Conservation (phyloP, 2,113 vertebrate species). For the Panthera tigris region DNA sequence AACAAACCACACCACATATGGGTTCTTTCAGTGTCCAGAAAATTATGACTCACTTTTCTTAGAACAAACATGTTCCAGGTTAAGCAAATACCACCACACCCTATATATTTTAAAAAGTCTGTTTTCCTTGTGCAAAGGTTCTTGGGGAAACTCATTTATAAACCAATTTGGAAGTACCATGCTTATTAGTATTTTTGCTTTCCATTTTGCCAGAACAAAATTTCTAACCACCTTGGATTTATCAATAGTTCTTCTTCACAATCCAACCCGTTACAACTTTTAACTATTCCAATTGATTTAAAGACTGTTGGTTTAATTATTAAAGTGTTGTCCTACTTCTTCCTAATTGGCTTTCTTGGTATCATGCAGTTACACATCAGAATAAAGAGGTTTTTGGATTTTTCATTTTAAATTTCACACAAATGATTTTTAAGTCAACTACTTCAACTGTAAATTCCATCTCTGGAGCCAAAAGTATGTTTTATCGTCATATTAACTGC, state of each 20-base stretch:
- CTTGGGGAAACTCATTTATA: background rate
- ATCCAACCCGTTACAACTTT: background rate
- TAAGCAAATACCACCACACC: constrained; percentile 57
- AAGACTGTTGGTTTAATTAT: background rate
- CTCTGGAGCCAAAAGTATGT: constrained; percentile 56
- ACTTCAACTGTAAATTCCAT: constrained; percentile 48
- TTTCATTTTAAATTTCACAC: constrained; percentile 2
- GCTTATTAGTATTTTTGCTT: constrained; percentile 24
- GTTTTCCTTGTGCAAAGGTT: constrained; percentile 10
- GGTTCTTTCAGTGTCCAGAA: constrained; percentile 32
- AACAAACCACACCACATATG: background rate
- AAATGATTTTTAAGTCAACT: constrained; percentile 29
- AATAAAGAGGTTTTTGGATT: background rate
- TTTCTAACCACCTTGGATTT: background rate
- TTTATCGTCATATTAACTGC: constrained; percentile 55
- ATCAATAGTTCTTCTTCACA: background rate
- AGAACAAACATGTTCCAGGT: constrained; percentile 20
- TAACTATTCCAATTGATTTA: background rate
- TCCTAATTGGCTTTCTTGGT: constrained; percentile 7
- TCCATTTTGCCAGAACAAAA: background rate
- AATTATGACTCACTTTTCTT: constrained; percentile 50
- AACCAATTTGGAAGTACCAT: background rate
- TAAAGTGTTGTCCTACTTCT: background rate
- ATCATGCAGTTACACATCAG: background rate
- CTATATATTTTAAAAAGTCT: background rate